Evolutionary conservation across 2,888 invertebrate species (phyloP), one percentile per base, ranked within the genome.

Genomic region (Argyresthia albistria): DNA sequence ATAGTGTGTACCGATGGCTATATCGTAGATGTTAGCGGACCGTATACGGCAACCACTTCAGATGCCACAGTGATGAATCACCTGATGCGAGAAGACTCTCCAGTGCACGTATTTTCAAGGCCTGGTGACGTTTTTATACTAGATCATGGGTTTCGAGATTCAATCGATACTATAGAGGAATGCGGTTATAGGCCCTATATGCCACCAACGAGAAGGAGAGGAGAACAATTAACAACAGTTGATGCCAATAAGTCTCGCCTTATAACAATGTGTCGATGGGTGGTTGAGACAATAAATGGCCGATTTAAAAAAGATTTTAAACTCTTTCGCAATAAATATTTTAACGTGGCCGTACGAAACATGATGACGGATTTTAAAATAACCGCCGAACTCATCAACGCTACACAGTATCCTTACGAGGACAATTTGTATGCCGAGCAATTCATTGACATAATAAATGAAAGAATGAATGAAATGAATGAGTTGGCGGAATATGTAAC

Each of bases 281-380:
- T 16, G n/a, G 51, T 45, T n/a, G 45, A 46, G 36, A 36, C 36
- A 36, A 46, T 46, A 36, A 51, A 46, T 46, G 50, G 50, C 12
- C 36, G 16, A 52, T 58, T 59, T 25, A 59, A 60, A 51, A 46
- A 55, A 4, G 55, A 54, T 15, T 58, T 56, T 46, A 58, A 52
- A 42, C 46, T 52, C 25, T 52, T 52, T 52, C 46, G 52, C 16
- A 46, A 52, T 14, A 47, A 39, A 12, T 52, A 35, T 25, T 52
- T 14, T 47, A 47, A 52, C 35, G 8, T 46, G 35, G 47, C 47
- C 35, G 42, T 45, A 43, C 43, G 43, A 45, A 43, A 55, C 35
- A 48, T 53, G 46, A 48, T 48, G 15, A 48, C 50, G 37, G 56
- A 56, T 37, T 43, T 56, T 49, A 37, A 37, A 36, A 56, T 56